A percentile compares a stretch with the other conserved stretches of the same genome.
Conservation (phyloP, 2,113 vertebrate genomes). For the Planiliza haematocheilus region DNA sequence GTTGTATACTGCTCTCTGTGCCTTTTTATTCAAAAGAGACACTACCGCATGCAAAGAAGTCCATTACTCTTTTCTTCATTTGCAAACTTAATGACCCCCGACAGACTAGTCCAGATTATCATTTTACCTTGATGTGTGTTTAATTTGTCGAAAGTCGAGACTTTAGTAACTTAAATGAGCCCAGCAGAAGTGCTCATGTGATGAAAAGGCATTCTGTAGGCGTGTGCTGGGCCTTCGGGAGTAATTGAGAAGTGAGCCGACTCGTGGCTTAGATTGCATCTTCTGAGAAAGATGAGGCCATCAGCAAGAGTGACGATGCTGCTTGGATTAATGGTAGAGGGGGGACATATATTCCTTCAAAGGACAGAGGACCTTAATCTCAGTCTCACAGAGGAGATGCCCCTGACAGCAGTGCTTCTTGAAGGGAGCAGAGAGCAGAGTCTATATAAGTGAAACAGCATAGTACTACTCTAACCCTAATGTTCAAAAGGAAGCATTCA, state of each 20-base stretch:
- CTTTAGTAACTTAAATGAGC: conserved; percentile 33
- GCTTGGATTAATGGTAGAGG: conserved; percentile 30
- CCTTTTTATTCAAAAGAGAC: conserved; percentile 1
- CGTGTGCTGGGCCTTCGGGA: conserved; percentile 14
- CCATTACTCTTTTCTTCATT: not conserved
- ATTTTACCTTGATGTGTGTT: conserved; percentile 17
- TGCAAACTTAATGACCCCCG: conserved; percentile 32
- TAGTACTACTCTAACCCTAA: too few species aligned
- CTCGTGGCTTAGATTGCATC: conserved; percentile 30
- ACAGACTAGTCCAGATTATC: conserved; percentile 18
- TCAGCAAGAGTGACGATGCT: conserved; percentile 14
- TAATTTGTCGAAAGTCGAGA: conserved; percentile 18
- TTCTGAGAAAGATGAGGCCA: conserved; percentile 37
- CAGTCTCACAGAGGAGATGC: not conserved
- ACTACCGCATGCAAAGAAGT: conserved; percentile 22
- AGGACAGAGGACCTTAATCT: conserved; percentile 6
- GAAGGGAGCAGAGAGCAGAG: not conserved
- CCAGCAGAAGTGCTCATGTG: conserved; percentile 1
- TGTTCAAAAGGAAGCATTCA: too few species aligned
- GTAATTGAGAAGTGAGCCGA: conserved; percentile 27
- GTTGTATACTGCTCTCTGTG: too few species aligned
- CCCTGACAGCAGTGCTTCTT: not conserved
- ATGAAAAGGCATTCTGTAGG: conserved; percentile 7
- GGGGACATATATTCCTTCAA: conserved; percentile 14
- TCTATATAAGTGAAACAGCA: not conserved